Conservation (phyloP, 2,888 invertebrate genomes). For the Chalcis sispes region DNA sequence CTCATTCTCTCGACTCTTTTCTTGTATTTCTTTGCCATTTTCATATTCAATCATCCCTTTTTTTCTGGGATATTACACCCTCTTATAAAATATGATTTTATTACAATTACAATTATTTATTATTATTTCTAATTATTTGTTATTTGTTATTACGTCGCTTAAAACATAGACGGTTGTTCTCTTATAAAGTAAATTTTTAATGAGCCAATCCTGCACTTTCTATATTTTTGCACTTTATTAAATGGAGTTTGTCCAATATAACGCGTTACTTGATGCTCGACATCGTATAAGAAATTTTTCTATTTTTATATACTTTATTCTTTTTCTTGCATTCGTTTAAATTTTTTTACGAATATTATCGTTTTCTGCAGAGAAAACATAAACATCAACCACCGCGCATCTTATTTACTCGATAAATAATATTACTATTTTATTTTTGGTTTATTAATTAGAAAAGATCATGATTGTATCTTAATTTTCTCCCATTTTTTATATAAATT, state of each 20-base stretch:
- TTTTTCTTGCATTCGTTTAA: constrained; percentile 24
- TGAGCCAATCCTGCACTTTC: constrained; percentile 34
- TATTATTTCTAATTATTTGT: constrained; percentile 57
- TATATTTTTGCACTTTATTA: constrained; percentile 1
- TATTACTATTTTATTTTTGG: neutral
- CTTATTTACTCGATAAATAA: neutral
- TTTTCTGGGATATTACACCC: constrained; percentile 66
- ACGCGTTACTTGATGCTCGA: constrained; percentile 5
- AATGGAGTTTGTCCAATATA: constrained; percentile 13
- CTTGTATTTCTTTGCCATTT: constrained; percentile 34
- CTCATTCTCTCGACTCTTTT: constrained; percentile 53
- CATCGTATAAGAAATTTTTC: constrained; percentile 3
- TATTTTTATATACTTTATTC: neutral
- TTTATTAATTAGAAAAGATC: neutral
- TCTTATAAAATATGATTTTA: constrained; percentile 74
- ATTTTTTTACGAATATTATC: neutral
- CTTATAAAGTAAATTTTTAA: constrained; percentile 30
- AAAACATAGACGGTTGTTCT: constrained; percentile 63
- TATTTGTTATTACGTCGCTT: constrained; percentile 60
- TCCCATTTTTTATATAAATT: neutral
- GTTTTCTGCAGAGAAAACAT: neutral
- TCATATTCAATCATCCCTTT: constrained; percentile 44
- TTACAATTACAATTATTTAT: constrained; percentile 66
- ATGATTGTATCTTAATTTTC: constrained; percentile 12
- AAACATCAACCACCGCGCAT: neutral